Base-by-base conservation (phyloP, 1,140 invertebrate species). In the Ips typographus region DNA sequence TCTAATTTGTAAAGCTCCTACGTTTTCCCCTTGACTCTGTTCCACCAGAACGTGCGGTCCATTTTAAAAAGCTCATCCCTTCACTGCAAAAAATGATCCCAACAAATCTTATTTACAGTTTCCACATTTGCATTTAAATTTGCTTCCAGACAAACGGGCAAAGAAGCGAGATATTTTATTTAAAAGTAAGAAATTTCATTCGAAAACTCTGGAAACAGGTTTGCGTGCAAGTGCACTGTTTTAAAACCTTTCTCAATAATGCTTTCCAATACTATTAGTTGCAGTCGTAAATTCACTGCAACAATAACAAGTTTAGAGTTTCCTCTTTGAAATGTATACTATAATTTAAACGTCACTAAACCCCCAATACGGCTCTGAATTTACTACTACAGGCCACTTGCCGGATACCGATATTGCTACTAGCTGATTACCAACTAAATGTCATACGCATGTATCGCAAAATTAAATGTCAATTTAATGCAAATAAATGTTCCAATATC, bases 41-140 rank as follows among this genome's bases (percentile, higher is more conserved):
- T 59, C 8, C 38, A n/a, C 39, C 5, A 8, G 38, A 62, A 62
- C 60, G 60, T 62, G 60, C 36, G 47, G 36, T 36, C 36, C 42
- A 62, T 62, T 8, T 51, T 51, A 51, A 62, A 39, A 44, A 7
- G 38, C 41, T 59, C 57, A 59, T 59, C 41, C 38, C 60, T 49
- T 40, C n/a, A 22, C 43, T 39, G 36, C 60, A 62, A 62, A 62
- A 62, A 62, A 47, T 62, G 42, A 47, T 51, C 60, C 60, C 44
- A 40, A 62, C 60, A 49, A 62, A 62, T 62, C 47, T 62, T 62
- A 62, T 62, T 62, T 62, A 62, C 60, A 47, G 43, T 62, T 62
- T 6, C 40, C 60, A 40, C 60, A 62, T 62, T 62, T 62, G 42
- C 60, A 62, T 62, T 62, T 62, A 62, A 51, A 62, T 62, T 62